Percentiles rank a stretch among this genome's conserved stretches.
These are phyloP conservation scores for Cerceris ruficornis DNA, from an alignment of 2,888 invertebrate species.

Conservation along the genomic window DNA sequence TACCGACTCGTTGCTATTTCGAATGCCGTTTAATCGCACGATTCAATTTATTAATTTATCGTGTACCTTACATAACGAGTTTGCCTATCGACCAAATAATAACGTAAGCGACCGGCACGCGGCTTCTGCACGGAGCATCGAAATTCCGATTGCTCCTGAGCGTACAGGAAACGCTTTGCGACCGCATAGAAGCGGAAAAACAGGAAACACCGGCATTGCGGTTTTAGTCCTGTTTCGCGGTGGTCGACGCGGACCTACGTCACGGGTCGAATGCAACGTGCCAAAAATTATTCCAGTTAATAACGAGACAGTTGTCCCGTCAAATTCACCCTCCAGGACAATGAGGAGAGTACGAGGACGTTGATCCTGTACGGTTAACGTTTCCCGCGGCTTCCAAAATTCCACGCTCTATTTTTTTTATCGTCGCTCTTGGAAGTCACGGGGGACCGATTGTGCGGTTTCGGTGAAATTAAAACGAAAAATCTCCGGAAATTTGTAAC, in stretches of 20 bases:
- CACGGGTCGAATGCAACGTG: background rate
- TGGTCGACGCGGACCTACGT: constrained; percentile 6
- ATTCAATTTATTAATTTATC: background rate
- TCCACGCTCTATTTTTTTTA: no score
- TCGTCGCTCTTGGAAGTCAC: no score
- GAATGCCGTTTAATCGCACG: background rate
- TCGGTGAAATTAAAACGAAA: no score
- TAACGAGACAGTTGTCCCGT: background rate
- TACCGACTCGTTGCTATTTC: background rate
- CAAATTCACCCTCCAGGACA: no score
- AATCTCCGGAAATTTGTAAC: no score
- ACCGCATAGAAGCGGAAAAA: constrained; percentile 48
- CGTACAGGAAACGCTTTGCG: constrained; percentile 44
- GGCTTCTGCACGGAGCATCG: background rate
- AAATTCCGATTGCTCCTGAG: constrained; percentile 32
- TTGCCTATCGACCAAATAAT: constrained; percentile 2
- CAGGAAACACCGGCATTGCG: constrained; percentile 56
- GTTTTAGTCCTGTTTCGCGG: constrained; percentile 32
- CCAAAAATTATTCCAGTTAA: constrained; percentile 21
- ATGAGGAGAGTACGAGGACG: no score
- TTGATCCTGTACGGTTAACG: no score
- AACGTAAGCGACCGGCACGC: background rate
- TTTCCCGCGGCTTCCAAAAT: no score
- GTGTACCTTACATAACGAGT: background rate
- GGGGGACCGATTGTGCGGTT: no score